Base-by-base conservation (phyloP, 1,140 invertebrate genomes). In the Leptinotarsa lineolata region DNA sequence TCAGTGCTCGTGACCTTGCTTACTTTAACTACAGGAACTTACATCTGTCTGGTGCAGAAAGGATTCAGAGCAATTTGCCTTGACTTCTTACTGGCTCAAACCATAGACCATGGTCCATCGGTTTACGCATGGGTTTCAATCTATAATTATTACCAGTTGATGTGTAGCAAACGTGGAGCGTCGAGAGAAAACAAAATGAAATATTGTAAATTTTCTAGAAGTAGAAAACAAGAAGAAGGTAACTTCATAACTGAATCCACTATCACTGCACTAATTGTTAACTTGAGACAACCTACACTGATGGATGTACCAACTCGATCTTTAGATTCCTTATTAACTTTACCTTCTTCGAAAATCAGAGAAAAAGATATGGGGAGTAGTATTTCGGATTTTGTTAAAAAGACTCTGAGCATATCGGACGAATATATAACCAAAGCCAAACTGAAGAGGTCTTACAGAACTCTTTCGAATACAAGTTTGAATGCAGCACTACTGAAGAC, bases 111-210 rank as follows among this genome's bases (percentile, higher is more conserved):
- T 45, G 72, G 72, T 6, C 75, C 72, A 22, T 66, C 72, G 1
- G 58, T 76, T 20, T 76, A 76, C 58, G 72, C 75, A 21, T 74
- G 72, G 72, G 44, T 76, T 30, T 16, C 63, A 12, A 70, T 66
- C n/a, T 67, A 45, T n/a, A 68, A 60, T 8, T 70, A 30, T 44
- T 68, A 54, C 30, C 24, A 59, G 22, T 16, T 65, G 16, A 12
- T 45, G 8, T 20, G 20, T 63, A 18, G 13, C 4, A 63, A 63
- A 22, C 11, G 4, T n/a, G 20, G 11, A 63, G 13, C 1, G 16
- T 22, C 20, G 13, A 16, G 15, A 16, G 15, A 1, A 16, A 6
- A 6, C 20, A 63, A 12, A 30, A 63, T 15, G 0, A 63, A 63
- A 13, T 63, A 63, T 63, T 13, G 8, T 5, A 63, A 63, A 22